Base-by-base conservation (phyloP, 2,113 vertebrate species). In the Ornithorhynchus anatinus region DNA sequence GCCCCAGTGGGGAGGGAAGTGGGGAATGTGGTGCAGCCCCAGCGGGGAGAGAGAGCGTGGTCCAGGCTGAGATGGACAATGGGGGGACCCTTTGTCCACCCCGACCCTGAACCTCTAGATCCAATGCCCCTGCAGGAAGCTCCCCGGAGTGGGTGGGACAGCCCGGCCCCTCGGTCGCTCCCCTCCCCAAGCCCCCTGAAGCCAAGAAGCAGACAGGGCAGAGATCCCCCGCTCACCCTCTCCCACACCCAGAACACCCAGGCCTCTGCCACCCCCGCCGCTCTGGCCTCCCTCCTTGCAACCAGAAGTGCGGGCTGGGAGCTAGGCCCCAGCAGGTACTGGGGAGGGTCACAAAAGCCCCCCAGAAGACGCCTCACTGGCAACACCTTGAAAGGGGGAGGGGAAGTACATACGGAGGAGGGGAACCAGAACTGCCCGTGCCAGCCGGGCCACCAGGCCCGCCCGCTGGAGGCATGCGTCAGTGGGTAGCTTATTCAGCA, bases 401-500 rank as follows among this genome's bases (percentile, higher is more conserved):
- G 27, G 56, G 23, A 23, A 65, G n/a, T 23, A 20, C 15, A 32
- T 50, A 59, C 22, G 47, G 17, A 66, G 66, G 57, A 22, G 13
- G 27, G 56, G 23, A 23, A 65, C 66, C 62, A 47, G 59, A 70
- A 43, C 65, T 20, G 5, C 16, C 35, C 20, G 19, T 37, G 42
- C 59, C 62, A 81, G 59, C 35, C 61, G 66, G 77, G 44, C 44
- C 65, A 71, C 45, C 48, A 10, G 62, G 77, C 72, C 75, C 43
- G 59, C 22, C 75, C 43, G 59, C 22, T 5, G 69, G 67, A 81
- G 65, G 51, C 72, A 45, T n/a, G 66, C 2, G 5, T 77, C 69
- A 81, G 72, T 0, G 0, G 54, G 50, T 65, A 75, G 69, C 61
- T 81, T 72, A 74, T 53, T 85, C 82, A 69, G 66, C 72, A 50